Evolutionary conservation across 2,797 vertebrate species (phyloP).

Genomic region (Hydrophis major): DNA sequence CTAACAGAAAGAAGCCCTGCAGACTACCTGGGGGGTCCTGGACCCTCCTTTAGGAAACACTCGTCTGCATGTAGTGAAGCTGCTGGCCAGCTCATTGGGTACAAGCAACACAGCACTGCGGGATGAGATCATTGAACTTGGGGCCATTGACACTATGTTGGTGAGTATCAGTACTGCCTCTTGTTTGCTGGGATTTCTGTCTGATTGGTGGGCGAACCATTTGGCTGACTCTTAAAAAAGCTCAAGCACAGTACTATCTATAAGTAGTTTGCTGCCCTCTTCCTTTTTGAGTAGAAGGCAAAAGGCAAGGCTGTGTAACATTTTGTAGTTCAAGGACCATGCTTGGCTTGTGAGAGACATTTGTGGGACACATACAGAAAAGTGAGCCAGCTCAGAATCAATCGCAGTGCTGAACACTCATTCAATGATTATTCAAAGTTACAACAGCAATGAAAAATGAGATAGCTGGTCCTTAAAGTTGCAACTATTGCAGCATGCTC

Average conservation of each 20-base stretch:
- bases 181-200: background rate
- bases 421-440: background rate
- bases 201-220: background rate
- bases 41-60: constrained; percentile 68
- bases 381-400: background rate
- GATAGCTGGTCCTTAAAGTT: background rate
- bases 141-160: constrained; percentile 68
- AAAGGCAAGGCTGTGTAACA: background rate
- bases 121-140: constrained; percentile 64
- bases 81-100: constrained; percentile 65
- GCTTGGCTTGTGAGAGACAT: background rate
- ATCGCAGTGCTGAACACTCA: background rate
- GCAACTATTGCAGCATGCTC: background rate
- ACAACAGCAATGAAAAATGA: background rate
- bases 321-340: background rate
- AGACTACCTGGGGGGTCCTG: constrained; percentile 67
- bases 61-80: constrained; percentile 68
- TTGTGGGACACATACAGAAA: background rate
- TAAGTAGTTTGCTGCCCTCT: background rate
- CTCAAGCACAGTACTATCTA: background rate
- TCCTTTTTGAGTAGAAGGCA: background rate
- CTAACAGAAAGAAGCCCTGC: constrained; percentile 60
- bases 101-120: constrained; percentile 57
- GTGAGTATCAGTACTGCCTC: constrained; percentile 30
- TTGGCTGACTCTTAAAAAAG: background rate